phyloP scores from a whole-genome alignment of 1,140 invertebrate species.

The Halotydeus destructor region DNA sequence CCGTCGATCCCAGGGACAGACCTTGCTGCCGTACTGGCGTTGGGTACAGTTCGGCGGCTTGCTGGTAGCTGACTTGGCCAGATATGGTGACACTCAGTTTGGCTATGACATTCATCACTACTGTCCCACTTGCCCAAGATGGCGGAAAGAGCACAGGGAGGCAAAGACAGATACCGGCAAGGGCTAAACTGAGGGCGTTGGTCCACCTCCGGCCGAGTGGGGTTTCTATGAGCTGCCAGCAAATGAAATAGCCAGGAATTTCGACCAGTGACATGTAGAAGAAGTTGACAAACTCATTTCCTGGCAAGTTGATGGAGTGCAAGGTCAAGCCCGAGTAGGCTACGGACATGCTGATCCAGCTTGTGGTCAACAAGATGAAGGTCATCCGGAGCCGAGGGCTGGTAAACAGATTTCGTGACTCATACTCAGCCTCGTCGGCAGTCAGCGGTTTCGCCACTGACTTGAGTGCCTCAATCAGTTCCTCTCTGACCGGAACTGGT shows the following conservation, averaged over 20 bases:
- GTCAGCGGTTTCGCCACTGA: no score
- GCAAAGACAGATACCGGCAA: slow-evolving; percentile 22
- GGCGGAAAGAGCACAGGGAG: slow-evolving; percentile 20
- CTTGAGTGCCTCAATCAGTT: no score
- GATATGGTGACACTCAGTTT: slow-evolving; percentile 16
- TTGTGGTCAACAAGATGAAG: no score
- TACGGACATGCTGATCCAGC: slow-evolving; percentile 34
- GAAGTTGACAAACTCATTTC: slow-evolving; percentile 40
- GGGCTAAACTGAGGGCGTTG: slow-evolving; percentile 18
- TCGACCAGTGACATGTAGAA: slow-evolving; percentile 28
- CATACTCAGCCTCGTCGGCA: no score
- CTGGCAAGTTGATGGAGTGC: slow-evolving; percentile 19
- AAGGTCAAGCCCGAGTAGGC: slow-evolving; percentile 19
- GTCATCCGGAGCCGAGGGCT: no score
- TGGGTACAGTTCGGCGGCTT: slow-evolving; percentile 19
- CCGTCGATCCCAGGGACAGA: slow-evolving; percentile 19
- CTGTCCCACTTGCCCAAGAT: background rate
- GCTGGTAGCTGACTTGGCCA: slow-evolving; percentile 17
- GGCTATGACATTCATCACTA: slow-evolving; percentile 11
- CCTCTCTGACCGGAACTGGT: slow-evolving; percentile 17
- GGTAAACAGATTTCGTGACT: no score
- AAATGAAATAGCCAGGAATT: slow-evolving; percentile 17
- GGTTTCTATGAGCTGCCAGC: slow-evolving; percentile 17
- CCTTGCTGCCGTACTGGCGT: slow-evolving; percentile 20
- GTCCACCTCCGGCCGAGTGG: slow-evolving; percentile 22